These are phyloP conservation scores for Tachina grossa DNA, from an alignment of 2,888 invertebrate genomes.

Conservation along the genomic window DNA sequence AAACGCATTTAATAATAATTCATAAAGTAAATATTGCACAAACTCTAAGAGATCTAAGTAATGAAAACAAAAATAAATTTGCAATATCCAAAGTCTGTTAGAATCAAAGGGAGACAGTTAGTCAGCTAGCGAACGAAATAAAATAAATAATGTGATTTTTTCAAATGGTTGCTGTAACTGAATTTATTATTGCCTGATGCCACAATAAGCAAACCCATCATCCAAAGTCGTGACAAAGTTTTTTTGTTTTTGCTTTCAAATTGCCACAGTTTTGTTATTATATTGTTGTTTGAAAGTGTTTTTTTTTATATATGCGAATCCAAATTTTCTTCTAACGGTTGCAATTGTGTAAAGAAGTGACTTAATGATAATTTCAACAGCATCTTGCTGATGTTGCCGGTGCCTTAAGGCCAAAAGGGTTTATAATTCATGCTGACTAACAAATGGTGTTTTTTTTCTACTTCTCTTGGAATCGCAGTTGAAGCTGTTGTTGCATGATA, in stretches of 20 bases:
- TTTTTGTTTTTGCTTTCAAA: slow-evolving; percentile 21
- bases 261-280: slow-evolving; percentile 39
- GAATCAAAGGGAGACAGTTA: slow-evolving; percentile 3
- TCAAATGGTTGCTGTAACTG: slow-evolving; percentile 9
- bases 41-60: slow-evolving; percentile 41
- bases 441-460: background rate
- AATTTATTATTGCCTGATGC: slow-evolving; percentile 50
- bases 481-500: slow-evolving; percentile 7
- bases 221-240: slow-evolving; percentile 69
- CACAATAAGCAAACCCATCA: slow-evolving; percentile 43
- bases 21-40: slow-evolving; percentile 67
- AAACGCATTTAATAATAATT: slow-evolving; percentile 66
- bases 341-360: slow-evolving; percentile 66
- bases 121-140: slow-evolving; percentile 22
- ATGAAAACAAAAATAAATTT: background rate
- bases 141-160: slow-evolving; percentile 51
- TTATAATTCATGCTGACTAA: slow-evolving; percentile 46
- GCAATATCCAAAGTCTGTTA: slow-evolving; percentile 4
- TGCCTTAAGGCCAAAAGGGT: slow-evolving; percentile 19
- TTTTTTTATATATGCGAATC: background rate
- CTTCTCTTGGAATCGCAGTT: slow-evolving; percentile 1
- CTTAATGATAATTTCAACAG: slow-evolving; percentile 68
- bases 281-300: slow-evolving; percentile 27
- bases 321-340: slow-evolving; percentile 43
- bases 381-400: slow-evolving; percentile 18